phyloP scores from a whole-genome alignment of 2,797 vertebrate species.

The Buceros bicornis region DNA sequence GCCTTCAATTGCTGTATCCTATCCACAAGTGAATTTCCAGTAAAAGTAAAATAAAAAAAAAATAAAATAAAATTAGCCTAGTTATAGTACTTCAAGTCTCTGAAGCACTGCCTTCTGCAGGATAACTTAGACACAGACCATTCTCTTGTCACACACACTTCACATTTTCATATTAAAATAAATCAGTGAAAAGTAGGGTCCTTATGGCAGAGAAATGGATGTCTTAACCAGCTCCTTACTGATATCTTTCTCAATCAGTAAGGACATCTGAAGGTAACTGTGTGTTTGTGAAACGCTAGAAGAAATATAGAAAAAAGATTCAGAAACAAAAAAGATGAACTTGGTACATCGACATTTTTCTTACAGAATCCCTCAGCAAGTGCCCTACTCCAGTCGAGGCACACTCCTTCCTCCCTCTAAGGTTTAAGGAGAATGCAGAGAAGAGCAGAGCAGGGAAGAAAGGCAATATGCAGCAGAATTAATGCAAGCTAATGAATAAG shows the following conservation, averaged over 20 bases:
- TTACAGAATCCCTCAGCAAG: neutral
- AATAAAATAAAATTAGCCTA: neutral
- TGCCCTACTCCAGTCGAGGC: neutral
- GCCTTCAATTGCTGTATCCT: neutral
- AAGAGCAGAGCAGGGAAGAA: neutral
- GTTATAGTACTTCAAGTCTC: neutral
- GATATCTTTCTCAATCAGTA: neutral
- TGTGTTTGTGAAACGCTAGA: neutral
- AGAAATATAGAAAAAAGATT: neutral
- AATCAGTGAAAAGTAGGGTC: neutral
- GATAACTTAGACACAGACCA: neutral
- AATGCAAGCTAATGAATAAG: conserved; percentile 15
- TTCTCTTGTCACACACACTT: neutral
- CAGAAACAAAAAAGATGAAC: neutral
- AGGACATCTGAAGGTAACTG: neutral
- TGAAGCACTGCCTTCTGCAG: neutral
- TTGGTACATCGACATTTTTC: fast-evolving
- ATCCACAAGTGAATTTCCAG: neutral
- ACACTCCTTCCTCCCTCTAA: neutral
- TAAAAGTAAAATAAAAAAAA: neutral
- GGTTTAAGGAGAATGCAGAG: neutral
- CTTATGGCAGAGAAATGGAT: neutral
- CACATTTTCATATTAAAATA: neutral
- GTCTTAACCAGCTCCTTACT: neutral
- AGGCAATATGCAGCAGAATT: neutral